Base-by-base conservation (phyloP, 1,140 invertebrate genomes). In the Sweltsa coloradensis region DNA sequence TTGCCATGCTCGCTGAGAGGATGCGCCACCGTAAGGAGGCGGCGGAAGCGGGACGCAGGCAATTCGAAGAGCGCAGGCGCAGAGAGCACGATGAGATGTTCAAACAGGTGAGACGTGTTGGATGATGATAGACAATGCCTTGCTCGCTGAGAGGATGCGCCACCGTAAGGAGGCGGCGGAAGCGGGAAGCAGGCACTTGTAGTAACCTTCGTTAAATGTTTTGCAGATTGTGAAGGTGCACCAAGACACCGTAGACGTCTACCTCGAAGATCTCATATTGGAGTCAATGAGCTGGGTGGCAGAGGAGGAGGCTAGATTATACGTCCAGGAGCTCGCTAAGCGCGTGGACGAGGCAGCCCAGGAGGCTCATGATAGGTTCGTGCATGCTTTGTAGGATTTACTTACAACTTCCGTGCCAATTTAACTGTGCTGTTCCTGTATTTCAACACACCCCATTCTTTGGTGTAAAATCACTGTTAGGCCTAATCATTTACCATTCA, bases 1-100 rank as follows among this genome's bases (percentile, higher is more conserved):
- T 80, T 55, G 74, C 74, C 18, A 69, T 85, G 54, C 51, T 83
- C 26, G 76, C 72, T 53, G 81, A 85, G 55, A 62, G 79, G 41
- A 75, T 81, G 52, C 69, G 80, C 49, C 58, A 72, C 21, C 73
- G 75, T 56, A 65, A 76, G n/a, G 82, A 87, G 63, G 80, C 81
- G 0, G 75, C 73, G 29, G 82, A 85, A 63, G 78, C 75, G 34
- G 79, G 81, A 1, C 66, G 73, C 45, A 62, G 81, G 26, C 81
- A 86, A 60, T 64, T 73, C 31, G 81, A 85, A 56, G 70, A 79
- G 47, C 68, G 76, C 50, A 62, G 76, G 19, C 62, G 79, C 31
- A 60, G 71, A 45, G 80, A 85, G 62, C 75, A 84, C 41, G 81
- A 87, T 54, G 81, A 85, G 64, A 78, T 85, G 57, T 86, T 84